Evolutionary conservation across 2,113 vertebrate species (phyloP).

Genomic region (Rhabdornis inornatus): DNA sequence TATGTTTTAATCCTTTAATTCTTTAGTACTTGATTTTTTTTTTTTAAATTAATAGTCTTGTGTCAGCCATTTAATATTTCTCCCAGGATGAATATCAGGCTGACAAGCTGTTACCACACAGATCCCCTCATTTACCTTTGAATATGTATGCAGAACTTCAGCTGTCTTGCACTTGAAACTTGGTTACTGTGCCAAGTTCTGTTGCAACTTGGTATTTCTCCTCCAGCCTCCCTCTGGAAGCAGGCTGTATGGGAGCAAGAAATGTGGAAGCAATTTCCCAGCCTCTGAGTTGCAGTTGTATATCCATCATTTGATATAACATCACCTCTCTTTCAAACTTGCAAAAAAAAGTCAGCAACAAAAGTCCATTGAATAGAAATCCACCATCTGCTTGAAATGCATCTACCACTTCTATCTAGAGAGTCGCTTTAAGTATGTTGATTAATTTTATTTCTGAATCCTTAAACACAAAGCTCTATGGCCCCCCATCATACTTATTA

Average conservation of each 20-base stretch:
- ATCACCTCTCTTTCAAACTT: neutral
- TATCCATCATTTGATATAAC: neutral
- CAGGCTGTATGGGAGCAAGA: neutral
- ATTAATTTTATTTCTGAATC: neutral
- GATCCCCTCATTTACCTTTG: neutral
- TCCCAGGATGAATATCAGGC: neutral
- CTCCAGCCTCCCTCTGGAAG: neutral
- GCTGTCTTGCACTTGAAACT: neutral
- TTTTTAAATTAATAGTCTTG: neutral
- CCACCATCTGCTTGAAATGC: neutral
- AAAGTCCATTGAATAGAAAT: neutral
- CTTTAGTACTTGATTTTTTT: neutral
- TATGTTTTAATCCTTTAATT: neutral
- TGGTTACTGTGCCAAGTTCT: neutral
- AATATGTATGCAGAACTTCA: neutral
- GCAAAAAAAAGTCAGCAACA: neutral
- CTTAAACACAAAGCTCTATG: neutral
- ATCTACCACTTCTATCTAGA: neutral
- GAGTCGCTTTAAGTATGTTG: neutral
- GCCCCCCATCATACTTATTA: fast-evolving
- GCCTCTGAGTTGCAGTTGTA: neutral
- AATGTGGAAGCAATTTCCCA: neutral
- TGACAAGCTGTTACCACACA: neutral
- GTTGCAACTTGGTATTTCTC: neutral
- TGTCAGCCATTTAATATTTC: neutral